phyloP scores from a whole-genome alignment of 1,140 invertebrate species.

The Agrilus planipennis region DNA sequence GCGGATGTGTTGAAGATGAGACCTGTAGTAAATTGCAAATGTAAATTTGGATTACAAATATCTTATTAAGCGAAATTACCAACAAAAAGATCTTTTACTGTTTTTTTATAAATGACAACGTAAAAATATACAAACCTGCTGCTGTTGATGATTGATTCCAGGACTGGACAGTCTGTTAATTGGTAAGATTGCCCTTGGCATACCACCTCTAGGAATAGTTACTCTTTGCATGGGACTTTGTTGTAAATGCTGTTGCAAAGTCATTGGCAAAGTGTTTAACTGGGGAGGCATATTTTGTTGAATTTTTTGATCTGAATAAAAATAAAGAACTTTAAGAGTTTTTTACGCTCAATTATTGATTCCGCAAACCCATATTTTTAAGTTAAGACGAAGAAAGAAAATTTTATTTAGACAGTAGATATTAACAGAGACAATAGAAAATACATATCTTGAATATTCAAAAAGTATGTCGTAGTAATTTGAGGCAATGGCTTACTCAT shows the following conservation, averaged over 20 bases:
- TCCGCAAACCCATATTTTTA: too few relatives aligned
- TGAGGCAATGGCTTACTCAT: too few relatives aligned
- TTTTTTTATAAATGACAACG: too few relatives aligned
- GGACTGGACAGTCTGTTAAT: slow-evolving; percentile 5
- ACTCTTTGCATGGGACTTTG: slow-evolving; percentile 9
- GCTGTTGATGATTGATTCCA: slow-evolving; percentile 21
- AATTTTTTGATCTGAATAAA: slow-evolving; percentile 2
- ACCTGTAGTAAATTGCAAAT: too few relatives aligned
- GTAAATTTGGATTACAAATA: not conserved
- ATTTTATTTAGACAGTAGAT: too few relatives aligned
- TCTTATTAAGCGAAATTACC: not conserved
- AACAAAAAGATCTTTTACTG: too few relatives aligned
- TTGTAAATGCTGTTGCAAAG: slow-evolving; percentile 12
- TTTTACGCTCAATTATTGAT: too few relatives aligned
- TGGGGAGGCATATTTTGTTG: slow-evolving; percentile 14
- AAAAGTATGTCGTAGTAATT: too few relatives aligned
- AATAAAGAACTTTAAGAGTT: too few relatives aligned
- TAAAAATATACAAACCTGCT: slow-evolving; percentile 22
- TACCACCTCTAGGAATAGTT: not conserved
- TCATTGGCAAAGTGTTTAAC: slow-evolving; percentile 12
- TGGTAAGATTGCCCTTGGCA: not conserved
- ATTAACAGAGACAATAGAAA: too few relatives aligned
- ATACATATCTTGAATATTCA: too few relatives aligned
- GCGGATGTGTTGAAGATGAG: slow-evolving; percentile 33
- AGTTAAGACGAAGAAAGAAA: too few relatives aligned